Conservation (phyloP, 1,140 invertebrate species). For the Pogonomyrmex californicus region DNA sequence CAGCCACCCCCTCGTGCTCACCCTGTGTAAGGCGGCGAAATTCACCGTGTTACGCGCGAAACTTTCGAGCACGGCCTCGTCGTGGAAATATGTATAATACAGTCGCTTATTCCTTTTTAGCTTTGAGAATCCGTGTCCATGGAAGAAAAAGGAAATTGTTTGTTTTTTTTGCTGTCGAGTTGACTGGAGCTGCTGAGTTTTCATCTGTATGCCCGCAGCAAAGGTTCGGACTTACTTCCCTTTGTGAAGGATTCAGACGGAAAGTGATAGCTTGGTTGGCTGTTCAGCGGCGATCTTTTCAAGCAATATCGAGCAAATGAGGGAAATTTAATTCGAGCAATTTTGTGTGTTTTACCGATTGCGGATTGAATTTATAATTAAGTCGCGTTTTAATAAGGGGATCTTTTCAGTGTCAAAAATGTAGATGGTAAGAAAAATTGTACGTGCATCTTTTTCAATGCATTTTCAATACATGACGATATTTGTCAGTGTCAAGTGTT, state of each 20-base stretch:
- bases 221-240: not conserved
- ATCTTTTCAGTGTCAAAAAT: not conserved
- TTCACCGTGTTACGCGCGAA: constrained; percentile 37
- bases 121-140: not conserved
- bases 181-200: constrained; percentile 14
- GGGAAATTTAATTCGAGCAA: not conserved
- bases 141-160: constrained; percentile 30
- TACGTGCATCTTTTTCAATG: no score
- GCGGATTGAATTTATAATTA: not conserved
- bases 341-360: not conserved
- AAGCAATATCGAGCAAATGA: not conserved
- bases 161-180: not conserved
- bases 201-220: no score
- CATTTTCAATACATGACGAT: not conserved
- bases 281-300: not conserved
- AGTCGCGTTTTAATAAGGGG: not conserved
- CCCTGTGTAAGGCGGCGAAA: constrained; percentile 33
- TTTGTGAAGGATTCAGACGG: constrained; percentile 4
- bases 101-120: constrained; percentile 37
- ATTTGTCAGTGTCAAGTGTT: constrained; percentile 19
- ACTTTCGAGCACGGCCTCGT: constrained; percentile 25
- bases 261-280: not conserved
- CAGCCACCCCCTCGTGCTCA: constrained; percentile 28
- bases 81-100: constrained; percentile 25
- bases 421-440: not conserved